Base-by-base conservation (phyloP, 2,113 vertebrate species). In the Takifugu flavidus region DNA sequence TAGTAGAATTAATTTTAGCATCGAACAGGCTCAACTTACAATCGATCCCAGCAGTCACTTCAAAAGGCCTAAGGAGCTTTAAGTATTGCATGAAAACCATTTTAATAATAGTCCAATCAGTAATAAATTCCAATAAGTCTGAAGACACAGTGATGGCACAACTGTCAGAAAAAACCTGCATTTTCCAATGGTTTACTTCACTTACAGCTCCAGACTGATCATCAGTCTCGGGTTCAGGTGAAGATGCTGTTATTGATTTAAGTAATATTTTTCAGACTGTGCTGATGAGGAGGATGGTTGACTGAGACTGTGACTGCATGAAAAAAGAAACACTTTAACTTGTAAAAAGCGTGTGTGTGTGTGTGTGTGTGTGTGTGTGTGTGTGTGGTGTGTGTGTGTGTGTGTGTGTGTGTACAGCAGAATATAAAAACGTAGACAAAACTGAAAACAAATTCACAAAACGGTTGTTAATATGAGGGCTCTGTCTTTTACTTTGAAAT, bases 401-500 rank as follows among this genome's bases (percentile, higher is more conserved):
- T 20, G 20, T 20, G 20, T 20, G 20, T 20, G 20, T 20, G 20
- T 20, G 20, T 20, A 20, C 20, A 20, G 20, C 20, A 20, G 20
- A 20, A 20, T 20, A 14, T 3, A 8, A 13, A 45, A 14, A 45
- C 1, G 2, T 13, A 45, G 3, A 45, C 13, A 45, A 45, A 45
- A 13, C 13, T 10, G 13, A 45, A 13, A 34, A 34, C 13, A 14
- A 46, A 46, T 14, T 13, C 13, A 46, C 45, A 46, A 13, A 13
- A 4, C 13, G 15, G 15, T 46, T 14, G 1, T 46, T 14, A 46
- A 46, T n/a, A 15, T 13, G 1, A 13, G 14, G 13, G 12, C 1
- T 7, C 25, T 0, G 25, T 27, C 5, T 47, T 75, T 77, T 79
- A 80, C 75, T 81, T 49, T 77, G 73, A 81, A 77, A 14, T 1